Percentiles rank a stretch among this genome's conserved stretches.
These are phyloP conservation scores for Plectus sambesii DNA, from an alignment of 1,140 invertebrate species.

Conservation along the genomic window DNA sequence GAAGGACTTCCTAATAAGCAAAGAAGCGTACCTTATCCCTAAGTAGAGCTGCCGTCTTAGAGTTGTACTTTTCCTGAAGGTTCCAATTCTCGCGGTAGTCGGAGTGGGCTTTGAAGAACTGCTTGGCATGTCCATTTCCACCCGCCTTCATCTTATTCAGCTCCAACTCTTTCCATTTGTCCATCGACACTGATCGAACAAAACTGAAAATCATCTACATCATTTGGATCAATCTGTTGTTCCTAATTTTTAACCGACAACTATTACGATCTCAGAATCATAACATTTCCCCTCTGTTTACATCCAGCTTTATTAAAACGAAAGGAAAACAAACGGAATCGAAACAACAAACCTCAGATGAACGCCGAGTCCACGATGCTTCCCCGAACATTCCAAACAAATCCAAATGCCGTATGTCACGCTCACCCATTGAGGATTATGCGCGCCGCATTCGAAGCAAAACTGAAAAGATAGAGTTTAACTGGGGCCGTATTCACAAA, in stretches of 20 bases:
- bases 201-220: slow-evolving; percentile 52
- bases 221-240: no score
- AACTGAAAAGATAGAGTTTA: slow-evolving; percentile 54
- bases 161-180: slow-evolving; percentile 96
- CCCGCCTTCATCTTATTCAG: slow-evolving; percentile 95
- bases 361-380: slow-evolving; percentile 85
- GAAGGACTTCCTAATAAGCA: slow-evolving; percentile 5
- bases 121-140: slow-evolving; percentile 76
- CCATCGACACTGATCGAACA: slow-evolving; percentile 83
- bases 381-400: slow-evolving; percentile 94
- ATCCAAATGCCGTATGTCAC: slow-evolving; percentile 97
- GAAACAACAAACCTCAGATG: slow-evolving; percentile 71
- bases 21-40: slow-evolving; percentile 69
- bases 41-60: slow-evolving; percentile 82
- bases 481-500: not conserved
- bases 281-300: no score
- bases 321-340: slow-evolving; percentile 40
- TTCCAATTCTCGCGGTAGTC: slow-evolving; percentile 60
- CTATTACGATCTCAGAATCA: no score
- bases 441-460: slow-evolving; percentile 94
- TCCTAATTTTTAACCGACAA: no score
- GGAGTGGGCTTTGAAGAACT: slow-evolving; percentile 75
- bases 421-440: slow-evolving; percentile 95
- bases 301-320: no score
- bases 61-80: slow-evolving; percentile 81